Evolutionary conservation across 2,797 vertebrate genomes (phyloP).

Genomic region (Pagetopsis macropterus): DNA sequence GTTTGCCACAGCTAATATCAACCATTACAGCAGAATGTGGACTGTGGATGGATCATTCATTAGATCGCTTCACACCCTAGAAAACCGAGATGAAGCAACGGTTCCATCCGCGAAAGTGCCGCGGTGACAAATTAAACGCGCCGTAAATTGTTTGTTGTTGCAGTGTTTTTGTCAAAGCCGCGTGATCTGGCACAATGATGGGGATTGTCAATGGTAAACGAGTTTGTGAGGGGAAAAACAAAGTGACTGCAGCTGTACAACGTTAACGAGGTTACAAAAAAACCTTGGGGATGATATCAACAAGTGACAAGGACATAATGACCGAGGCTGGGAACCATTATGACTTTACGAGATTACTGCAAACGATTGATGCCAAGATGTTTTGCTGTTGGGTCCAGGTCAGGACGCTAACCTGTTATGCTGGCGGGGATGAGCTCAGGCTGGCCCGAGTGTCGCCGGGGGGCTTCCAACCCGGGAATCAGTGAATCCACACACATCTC

Average conservation of each 20-base stretch:
- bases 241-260: neutral
- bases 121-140: constrained; percentile 9
- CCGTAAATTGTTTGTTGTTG: neutral
- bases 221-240: neutral
- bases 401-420: constrained; percentile 89
- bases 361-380: neutral
- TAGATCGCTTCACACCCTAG: neutral
- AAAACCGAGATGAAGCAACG: neutral
- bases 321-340: constrained; percentile 2
- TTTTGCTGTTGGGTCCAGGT: constrained; percentile 1
- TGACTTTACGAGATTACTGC: neutral
- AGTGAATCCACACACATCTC: constrained; percentile 90
- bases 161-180: constrained; percentile 9
- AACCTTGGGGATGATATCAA: neutral
- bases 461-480: constrained; percentile 93
- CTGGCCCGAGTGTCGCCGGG: constrained; percentile 85
- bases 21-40: neutral
- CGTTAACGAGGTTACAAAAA: neutral
- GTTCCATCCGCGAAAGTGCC: neutral
- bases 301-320: neutral
- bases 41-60: neutral
- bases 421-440: constrained; percentile 85
- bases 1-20: neutral
- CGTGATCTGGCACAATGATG: neutral
- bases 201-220: neutral